Base-by-base conservation (phyloP, 2,113 vertebrate species). In the Coryphaenoides rupestris region DNA sequence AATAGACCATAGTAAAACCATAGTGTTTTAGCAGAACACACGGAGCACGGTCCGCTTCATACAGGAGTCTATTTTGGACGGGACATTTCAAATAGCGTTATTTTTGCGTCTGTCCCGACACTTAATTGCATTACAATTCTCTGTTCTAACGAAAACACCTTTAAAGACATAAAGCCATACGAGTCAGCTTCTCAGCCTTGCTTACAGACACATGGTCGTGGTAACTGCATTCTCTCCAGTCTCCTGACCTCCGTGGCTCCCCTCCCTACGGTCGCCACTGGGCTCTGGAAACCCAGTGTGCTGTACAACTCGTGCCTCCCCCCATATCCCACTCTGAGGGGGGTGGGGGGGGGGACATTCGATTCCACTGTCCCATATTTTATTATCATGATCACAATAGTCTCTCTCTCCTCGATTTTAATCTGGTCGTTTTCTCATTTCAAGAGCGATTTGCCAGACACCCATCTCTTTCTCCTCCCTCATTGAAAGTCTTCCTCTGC, bases 331-430 rank as follows among this genome's bases (percentile, higher is more conserved):
- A 57, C 77, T 79, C 78, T 78, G 24, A 26, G 24, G n/a, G n/a
- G n/a, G n/a, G n/a, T n/a, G n/a, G n/a, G n/a, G n/a, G n/a, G n/a
- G n/a, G n/a, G 24, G 6, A 26, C 24, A 26, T 26, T 26, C 24
- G 6, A 26, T 26, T 26, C 24, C 3, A 26, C 6, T 26, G 24
- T 26, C 24, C 3, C 24, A 26, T 26, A 6, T 26, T 77, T 74
- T 72, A 78, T 81, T 76, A 72, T 79, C 75, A 59, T 49, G 69
- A 74, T 63, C 69, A 76, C 82, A 79, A 85, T 78, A 77, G 65
- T 73, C 63, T 21, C 49, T 23, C 46, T 52, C 50, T 63, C 22
- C 40, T 59, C 68, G 62, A 68, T 69, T 68, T 21, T 58, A 53
- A 58, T 55, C 66, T 66, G 74, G 70, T n/a, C 47, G 1, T n/a